phyloP scores from a whole-genome alignment of 2,113 vertebrate species.

The Gymnarchus niloticus region DNA sequence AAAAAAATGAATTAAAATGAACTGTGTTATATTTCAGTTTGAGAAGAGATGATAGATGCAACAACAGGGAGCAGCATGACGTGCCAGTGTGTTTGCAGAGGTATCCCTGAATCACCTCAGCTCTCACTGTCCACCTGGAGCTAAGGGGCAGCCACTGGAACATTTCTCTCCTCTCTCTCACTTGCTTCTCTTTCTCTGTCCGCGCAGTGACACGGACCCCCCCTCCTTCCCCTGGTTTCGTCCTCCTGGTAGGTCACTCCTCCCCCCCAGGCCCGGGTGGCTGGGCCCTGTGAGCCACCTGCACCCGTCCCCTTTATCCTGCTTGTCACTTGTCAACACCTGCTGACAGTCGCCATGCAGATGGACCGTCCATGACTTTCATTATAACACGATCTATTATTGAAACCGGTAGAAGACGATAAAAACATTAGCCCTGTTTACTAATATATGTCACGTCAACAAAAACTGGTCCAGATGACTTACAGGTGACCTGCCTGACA shows the following conservation, averaged over 20 bases:
- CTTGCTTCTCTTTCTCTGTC: neutral
- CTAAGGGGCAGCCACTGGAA: neutral
- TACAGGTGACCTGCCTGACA: neutral
- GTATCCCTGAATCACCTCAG: neutral
- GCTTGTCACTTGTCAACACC: neutral
- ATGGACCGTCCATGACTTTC: neutral
- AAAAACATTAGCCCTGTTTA: neutral
- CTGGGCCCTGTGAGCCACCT: neutral
- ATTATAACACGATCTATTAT: neutral
- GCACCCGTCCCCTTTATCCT: neutral
- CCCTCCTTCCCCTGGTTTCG: neutral
- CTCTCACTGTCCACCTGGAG: neutral
- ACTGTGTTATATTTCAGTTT: neutral
- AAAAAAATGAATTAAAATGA: neutral
- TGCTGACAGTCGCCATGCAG: neutral
- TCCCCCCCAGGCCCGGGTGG: conserved; percentile 16
- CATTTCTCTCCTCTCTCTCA: neutral
- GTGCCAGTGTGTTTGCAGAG: neutral
- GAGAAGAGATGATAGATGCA: neutral
- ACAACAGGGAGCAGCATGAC: neutral
- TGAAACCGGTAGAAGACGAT: neutral
- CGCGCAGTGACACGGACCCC: neutral
- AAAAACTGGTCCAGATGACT: neutral
- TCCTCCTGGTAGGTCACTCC: conserved; percentile 41
- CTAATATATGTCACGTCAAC: neutral